phyloP scores from a whole-genome alignment of 2,113 vertebrate genomes.

The Varanus komodoensis region DNA sequence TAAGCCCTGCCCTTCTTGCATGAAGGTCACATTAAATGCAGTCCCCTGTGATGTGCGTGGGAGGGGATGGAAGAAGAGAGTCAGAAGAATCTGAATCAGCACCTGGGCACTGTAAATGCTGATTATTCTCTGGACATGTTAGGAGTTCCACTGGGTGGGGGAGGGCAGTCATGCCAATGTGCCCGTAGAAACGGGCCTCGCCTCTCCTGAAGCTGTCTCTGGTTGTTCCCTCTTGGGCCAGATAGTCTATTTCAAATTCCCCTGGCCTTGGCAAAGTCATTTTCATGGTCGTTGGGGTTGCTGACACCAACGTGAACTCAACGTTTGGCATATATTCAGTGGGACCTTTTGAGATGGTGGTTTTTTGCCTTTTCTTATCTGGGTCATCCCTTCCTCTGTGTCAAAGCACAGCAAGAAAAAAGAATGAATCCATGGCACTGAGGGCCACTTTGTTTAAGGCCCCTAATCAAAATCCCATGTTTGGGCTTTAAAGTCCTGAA shows the following conservation, averaged over 20 bases:
- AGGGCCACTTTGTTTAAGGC: neutral
- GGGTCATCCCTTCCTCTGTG: constrained; percentile 62
- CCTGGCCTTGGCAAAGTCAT: neutral
- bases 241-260: fast-evolving
- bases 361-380: constrained; percentile 65
- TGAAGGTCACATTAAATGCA: neutral
- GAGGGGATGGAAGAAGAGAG: neutral
- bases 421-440: neutral
- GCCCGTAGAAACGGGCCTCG: constrained; percentile 37
- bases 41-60: neutral
- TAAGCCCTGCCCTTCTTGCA: neutral
- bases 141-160: neutral
- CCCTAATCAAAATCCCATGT: neutral
- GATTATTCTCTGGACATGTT: neutral
- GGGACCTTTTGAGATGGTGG: constrained; percentile 37
- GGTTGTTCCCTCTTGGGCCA: constrained; percentile 46
- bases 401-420: constrained; percentile 40
- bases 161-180: too few relatives aligned
- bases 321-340: constrained; percentile 43
- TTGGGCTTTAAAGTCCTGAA: too few relatives aligned
- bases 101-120: neutral
- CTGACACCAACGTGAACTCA: neutral
- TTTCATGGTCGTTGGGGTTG: neutral
- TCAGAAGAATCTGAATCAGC: neutral
- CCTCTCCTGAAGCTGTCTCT: constrained; percentile 62